These are phyloP conservation scores for Watsonalla binaria DNA, from an alignment of 2,888 invertebrate species.

Conservation along the genomic window DNA sequence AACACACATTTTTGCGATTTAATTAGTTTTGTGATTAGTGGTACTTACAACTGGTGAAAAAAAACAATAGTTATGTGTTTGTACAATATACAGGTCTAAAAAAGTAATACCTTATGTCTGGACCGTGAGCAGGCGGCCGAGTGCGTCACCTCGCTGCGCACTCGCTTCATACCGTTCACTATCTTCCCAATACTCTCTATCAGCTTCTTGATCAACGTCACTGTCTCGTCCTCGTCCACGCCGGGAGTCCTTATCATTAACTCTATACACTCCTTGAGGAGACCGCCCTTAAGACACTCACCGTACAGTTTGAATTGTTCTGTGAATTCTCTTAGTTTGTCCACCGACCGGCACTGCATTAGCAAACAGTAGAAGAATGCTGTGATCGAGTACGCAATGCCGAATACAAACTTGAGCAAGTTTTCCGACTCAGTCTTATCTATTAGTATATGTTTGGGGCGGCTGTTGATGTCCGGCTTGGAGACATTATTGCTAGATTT, in stretches of 20 bases:
- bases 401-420: conserved; percentile 79
- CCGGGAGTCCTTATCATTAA: conserved; percentile 74
- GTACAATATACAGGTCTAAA: too few species aligned
- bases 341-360: conserved; percentile 73
- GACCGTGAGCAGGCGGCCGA: conserved; percentile 70
- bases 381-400: conserved; percentile 77
- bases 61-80: too few species aligned
- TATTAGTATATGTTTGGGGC: conserved; percentile 33
- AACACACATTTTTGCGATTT: too few species aligned
- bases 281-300: conserved; percentile 78
- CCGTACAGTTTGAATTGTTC: conserved; percentile 79
- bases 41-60: too few species aligned
- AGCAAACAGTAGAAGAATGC: conserved; percentile 80
- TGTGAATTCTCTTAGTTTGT: conserved; percentile 76
- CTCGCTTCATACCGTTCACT: conserved; percentile 76
- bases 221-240: conserved; percentile 48
- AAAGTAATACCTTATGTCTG: conserved; percentile 43
- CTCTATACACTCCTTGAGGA: conserved; percentile 76
- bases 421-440: conserved; percentile 67
- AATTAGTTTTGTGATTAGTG: too few species aligned
- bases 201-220: conserved; percentile 70
- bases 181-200: conserved; percentile 78
- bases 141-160: conserved; percentile 77
- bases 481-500: conserved; percentile 49
- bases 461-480: conserved; percentile 33